Base-by-base conservation (phyloP, 2,797 vertebrate genomes). In the Acestrorhynchus altus region DNA sequence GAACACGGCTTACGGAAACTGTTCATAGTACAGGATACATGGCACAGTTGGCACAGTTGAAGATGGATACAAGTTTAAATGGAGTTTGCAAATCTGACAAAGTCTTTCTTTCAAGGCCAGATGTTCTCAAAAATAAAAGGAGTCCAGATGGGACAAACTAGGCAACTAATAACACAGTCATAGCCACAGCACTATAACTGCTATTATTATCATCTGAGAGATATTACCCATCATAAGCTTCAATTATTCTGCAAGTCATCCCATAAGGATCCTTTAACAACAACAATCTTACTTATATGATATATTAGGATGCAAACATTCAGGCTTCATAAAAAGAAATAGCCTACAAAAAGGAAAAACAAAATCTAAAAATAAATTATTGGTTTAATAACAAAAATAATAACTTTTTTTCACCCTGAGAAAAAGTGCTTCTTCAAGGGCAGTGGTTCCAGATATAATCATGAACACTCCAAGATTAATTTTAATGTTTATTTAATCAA, bases 1-100 rank as follows among this genome's bases (percentile, higher is more conserved):
- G 87, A 88, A 52, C 87, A 80, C 35, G 76, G 87, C 90, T 90
- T 87, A 87, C 85, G 83, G 82, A 56, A 47, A 59, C 79, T 86
- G 82, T 78, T 70, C 31, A 61, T 8, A 16, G 64, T 77, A 74
- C 16, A 3, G 83, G 81, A 5, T 82, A 82, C 85, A 57, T 8
- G 1, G 83, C 87, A n/a, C 28, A 73, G 47, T 85, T 83, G 70
- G 76, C 54, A 49, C 15, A 59, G 60, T 26, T 12, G n/a, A 57
- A 16, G 46, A 28, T 1, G 64, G 42, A 49, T 51, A 26, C 28
- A 69, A 67, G 74, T 60, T 76, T 71, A 57, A 82, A 81, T 42
- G 51, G 51, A 72, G 84, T 84, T 81, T 74, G 76, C 76, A 82
- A 64, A 61, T 71, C n/a, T 57, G 57, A 65, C 70, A 64, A 74